Percentiles rank a stretch among this genome's conserved stretches.
These are phyloP conservation scores for Buphagus erythrorhynchus DNA, from an alignment of 2,797 vertebrate species.

Conservation along the genomic window DNA sequence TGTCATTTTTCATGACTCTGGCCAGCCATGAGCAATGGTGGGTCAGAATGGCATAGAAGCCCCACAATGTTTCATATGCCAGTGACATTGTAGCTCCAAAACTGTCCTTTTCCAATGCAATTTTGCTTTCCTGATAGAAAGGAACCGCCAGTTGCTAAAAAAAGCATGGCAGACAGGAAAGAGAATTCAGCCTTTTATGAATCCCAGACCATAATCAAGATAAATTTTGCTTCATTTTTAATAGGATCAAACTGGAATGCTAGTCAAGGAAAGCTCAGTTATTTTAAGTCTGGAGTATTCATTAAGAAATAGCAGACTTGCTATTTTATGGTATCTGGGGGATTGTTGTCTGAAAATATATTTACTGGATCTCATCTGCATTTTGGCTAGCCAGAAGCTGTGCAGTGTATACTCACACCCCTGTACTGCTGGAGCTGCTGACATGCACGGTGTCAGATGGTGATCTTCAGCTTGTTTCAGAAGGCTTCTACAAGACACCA, in stretches of 20 bases:
- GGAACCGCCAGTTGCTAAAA: neutral
- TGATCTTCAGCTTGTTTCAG: neutral
- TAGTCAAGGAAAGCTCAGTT: neutral
- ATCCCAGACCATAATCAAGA: neutral
- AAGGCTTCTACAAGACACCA: neutral
- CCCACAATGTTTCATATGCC: rapidly evolving
- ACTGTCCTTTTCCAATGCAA: neutral
- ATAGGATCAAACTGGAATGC: neutral
- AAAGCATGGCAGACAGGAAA: neutral
- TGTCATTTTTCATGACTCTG: neutral
- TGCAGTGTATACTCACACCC: neutral
- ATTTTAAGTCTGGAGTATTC: neutral
- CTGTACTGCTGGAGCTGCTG: neutral
- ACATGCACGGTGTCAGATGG: rapidly evolving
- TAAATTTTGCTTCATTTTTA: neutral
- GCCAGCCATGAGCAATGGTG: neutral
- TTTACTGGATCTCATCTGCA: neutral
- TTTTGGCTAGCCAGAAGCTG: neutral
- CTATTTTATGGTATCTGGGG: neutral
- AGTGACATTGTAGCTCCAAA: neutral
- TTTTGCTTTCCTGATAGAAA: neutral
- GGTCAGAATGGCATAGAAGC: neutral
- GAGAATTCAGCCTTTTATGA: neutral
- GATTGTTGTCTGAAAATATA: neutral
- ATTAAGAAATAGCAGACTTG: neutral